phyloP scores from a whole-genome alignment of 2,797 vertebrate species.

The Spinus pinus region DNA sequence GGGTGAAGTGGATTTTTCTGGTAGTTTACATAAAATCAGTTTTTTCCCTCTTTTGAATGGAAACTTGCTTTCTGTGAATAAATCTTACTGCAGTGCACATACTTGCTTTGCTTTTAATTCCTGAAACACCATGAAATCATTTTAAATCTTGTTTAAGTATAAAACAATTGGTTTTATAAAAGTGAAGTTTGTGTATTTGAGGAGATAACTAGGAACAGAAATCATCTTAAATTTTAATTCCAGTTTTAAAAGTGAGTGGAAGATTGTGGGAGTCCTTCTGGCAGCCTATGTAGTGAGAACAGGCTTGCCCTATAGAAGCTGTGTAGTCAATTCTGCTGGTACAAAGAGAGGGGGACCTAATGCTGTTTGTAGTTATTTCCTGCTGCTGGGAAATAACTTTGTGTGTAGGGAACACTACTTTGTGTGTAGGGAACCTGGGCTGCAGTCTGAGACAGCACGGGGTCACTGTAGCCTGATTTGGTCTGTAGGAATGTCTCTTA shows the following conservation, averaged over 20 bases:
- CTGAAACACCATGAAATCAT: background rate
- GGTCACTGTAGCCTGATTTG: background rate
- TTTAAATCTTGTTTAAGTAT: background rate
- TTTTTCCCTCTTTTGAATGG: background rate
- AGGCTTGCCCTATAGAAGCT: background rate
- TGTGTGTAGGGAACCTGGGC: background rate
- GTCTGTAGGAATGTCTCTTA: background rate
- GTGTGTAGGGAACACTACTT: background rate
- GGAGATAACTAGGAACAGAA: background rate
- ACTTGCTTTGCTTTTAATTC: background rate
- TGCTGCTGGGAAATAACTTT: background rate
- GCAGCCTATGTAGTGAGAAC: background rate
- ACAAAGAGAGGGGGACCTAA: background rate
- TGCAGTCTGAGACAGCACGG: background rate
- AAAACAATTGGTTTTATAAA: background rate
- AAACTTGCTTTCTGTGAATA: background rate
- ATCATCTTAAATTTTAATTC: background rate
- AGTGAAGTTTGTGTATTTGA: background rate
- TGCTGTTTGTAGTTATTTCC: background rate
- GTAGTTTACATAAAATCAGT: constrained; percentile 4
- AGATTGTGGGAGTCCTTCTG: background rate
- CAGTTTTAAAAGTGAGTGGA: background rate
- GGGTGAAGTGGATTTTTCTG: background rate
- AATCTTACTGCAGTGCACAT: background rate
- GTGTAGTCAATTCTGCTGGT: background rate